phyloP scores from a whole-genome alignment of 2,797 vertebrate species.

The Takifugu ocellatus region DNA sequence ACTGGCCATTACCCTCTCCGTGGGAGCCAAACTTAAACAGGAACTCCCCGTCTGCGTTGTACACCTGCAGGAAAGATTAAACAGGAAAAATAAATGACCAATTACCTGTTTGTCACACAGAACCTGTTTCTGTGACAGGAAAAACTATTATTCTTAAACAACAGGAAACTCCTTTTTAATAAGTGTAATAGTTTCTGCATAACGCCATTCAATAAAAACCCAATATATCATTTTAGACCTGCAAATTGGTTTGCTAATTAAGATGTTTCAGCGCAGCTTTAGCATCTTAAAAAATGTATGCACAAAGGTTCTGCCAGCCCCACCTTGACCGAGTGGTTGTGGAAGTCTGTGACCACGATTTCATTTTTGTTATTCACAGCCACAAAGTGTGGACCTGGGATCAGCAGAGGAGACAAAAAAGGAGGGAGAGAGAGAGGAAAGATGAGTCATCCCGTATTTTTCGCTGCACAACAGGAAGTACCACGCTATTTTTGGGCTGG shows the following conservation, averaged over 20 bases:
- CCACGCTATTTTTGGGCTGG: slow-evolving; percentile 44
- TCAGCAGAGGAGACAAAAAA: slow-evolving; percentile 10
- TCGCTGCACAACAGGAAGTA: slow-evolving; percentile 34
- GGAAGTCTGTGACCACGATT: slow-evolving; percentile 96
- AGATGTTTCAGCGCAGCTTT: background rate
- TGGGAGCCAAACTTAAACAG: slow-evolving; percentile 97
- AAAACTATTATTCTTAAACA: background rate
- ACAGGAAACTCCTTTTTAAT: background rate
- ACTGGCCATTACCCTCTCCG: slow-evolving; percentile 94
- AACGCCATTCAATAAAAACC: no score
- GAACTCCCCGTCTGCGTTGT: slow-evolving; percentile 94
- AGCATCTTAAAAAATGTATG: background rate
- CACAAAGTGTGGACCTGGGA: slow-evolving; percentile 92
- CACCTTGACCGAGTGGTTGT: slow-evolving; percentile 98
- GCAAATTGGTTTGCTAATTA: no score
- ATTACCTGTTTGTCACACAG: background rate
- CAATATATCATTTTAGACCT: no score
- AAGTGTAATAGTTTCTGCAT: no score
- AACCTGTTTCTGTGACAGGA: background rate
- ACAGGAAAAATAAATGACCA: slow-evolving; percentile 12
- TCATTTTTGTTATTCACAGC: slow-evolving; percentile 97
- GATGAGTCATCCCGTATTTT: slow-evolving; percentile 42
- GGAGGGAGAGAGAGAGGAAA: slow-evolving; percentile 26
- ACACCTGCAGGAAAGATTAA: slow-evolving; percentile 77
- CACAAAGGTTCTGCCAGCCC: slow-evolving; percentile 23